phyloP scores from a whole-genome alignment of 1,140 invertebrate genomes.

The Wiebesia pumilae region DNA sequence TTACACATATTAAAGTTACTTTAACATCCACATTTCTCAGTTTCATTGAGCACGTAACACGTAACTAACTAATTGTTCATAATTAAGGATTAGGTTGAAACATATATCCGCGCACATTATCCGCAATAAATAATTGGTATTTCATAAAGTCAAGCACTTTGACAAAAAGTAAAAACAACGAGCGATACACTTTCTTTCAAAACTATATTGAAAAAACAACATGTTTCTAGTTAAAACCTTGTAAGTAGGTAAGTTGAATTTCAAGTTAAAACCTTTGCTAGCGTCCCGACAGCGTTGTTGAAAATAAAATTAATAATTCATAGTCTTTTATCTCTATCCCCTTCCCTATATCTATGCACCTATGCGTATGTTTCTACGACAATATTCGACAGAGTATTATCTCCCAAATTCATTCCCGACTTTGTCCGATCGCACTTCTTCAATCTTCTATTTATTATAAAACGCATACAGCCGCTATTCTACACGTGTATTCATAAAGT shows the following conservation, averaged over 20 bases:
- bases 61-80: no score
- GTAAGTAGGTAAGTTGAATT: background rate
- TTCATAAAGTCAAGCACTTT: no score
- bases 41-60: no score
- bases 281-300: background rate
- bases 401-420: constrained; percentile 26
- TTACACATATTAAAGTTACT: no score
- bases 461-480: background rate
- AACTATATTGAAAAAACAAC: no score
- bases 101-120: no score
- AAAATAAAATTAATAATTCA: background rate
- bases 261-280: background rate
- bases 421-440: background rate
- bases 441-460: constrained; percentile 11
- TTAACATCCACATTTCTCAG: no score
- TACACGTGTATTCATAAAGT: constrained; percentile 16
- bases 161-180: no score
- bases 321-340: background rate
- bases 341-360: background rate
- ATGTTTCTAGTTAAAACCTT: background rate
- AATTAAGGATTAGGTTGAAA: no score
- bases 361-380: background rate
- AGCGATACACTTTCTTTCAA: no score
- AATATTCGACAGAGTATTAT: constrained; percentile 1
- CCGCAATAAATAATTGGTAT: no score